These are phyloP conservation scores for Heliconius charithonia DNA, from an alignment of 2,888 invertebrate genomes.

Conservation along the genomic window DNA sequence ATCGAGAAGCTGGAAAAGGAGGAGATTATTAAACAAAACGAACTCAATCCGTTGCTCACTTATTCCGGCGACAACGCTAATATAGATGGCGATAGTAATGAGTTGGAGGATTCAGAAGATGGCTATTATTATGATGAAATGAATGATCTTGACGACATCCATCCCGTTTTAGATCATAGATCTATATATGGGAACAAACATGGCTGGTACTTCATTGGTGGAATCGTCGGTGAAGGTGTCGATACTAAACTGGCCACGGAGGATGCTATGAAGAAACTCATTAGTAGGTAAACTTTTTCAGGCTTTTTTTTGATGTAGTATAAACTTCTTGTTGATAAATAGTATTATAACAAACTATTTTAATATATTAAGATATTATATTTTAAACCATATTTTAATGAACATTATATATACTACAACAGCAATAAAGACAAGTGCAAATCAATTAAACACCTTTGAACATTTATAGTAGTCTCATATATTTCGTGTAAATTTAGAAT, in stretches of 20 bases:
- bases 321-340: not conserved
- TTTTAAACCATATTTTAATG: no score
- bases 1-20: slow-evolving; percentile 82
- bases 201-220: slow-evolving; percentile 94
- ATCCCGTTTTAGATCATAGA: slow-evolving; percentile 85
- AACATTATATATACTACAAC: no score
- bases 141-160: slow-evolving; percentile 81
- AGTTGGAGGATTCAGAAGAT: slow-evolving; percentile 67
- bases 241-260: slow-evolving; percentile 87
- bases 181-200: slow-evolving; percentile 86
- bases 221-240: slow-evolving; percentile 88
- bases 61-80: slow-evolving; percentile 63
- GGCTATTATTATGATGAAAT: slow-evolving; percentile 75
- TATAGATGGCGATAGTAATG: slow-evolving; percentile 60
- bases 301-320: slow-evolving; percentile 52
- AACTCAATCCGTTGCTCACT: slow-evolving; percentile 74
- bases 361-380: not conserved
- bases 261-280: slow-evolving; percentile 89
- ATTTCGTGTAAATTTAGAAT: not conserved
- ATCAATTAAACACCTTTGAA: no score
- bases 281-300: slow-evolving; percentile 88
- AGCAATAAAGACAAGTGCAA: no score
- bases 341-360: not conserved
- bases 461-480: not conserved
- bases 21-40: slow-evolving; percentile 73